Evolutionary conservation across 2,888 invertebrate species (phyloP), one percentile per base, ranked within the genome.

Genomic region (Craniophora ligustri): DNA sequence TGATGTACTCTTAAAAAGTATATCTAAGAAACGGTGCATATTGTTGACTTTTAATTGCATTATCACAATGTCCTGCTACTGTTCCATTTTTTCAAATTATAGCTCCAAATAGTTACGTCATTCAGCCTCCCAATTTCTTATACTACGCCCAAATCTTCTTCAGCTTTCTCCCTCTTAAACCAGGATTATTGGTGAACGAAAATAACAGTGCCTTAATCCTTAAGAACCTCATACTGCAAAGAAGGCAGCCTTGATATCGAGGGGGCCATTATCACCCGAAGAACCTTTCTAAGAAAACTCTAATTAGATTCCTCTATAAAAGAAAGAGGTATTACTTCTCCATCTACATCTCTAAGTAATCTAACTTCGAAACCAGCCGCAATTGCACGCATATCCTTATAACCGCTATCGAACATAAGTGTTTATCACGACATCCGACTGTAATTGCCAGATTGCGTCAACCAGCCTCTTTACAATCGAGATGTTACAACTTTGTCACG

Each of bases 401-500:
- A 39, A 50, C 45, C 54, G 10, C 42, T 42, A 51, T 54, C 62
- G 34, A 56, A 35, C 38, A n/a, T n/a, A 72, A 74, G 67, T 72
- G 69, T 75, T 74, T 79, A 76, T 77, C 75, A 55, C 32, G 38
- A 41, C 67, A 71, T 69, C 62, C 67, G 55, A n/a, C 46, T 34
- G 56, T 74, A 67, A 72, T 60, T 42, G 5, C 35, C 18, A 57
- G 57, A 72, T 79, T 81, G 72, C 76, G 71, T 54, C 66, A 74
- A 66, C 57, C 67, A 59, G 46, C 63, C 60, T 72, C 75, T 67
- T 67, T 66, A 73, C 44, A 48, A 71, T 81, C 61, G 64, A 76
- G 75, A 79, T 75, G 67, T 71, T 74, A 72, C 69, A 67, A 77
- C 65, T 67, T 81, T 71, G 77, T 80, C 80, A 82, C 77, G 81